Evolutionary conservation across 2,888 invertebrate genomes (phyloP).

Genomic region (Apotomis capreana): DNA sequence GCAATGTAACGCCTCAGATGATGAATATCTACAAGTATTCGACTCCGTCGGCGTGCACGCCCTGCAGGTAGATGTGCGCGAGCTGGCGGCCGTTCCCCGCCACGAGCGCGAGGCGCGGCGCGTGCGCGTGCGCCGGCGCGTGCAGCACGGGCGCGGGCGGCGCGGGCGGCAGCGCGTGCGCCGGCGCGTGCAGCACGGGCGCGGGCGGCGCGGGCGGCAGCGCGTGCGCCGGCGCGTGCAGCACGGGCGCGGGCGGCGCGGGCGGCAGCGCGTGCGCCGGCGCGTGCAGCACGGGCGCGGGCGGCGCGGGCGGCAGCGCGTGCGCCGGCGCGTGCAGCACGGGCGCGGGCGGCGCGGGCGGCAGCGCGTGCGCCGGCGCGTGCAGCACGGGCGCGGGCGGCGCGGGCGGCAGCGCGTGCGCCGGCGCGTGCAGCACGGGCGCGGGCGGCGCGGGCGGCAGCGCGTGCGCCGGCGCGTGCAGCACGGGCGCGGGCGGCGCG

Average conservation of each 20-base stretch:
- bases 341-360: constrained; percentile 56
- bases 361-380: too few species aligned
- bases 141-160: constrained; percentile 53
- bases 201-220: constrained; percentile 38
- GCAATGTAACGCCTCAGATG: too few species aligned
- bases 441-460: constrained; percentile 56
- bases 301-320: constrained; percentile 36
- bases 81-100: constrained; percentile 62
- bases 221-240: constrained; percentile 53
- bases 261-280: too few species aligned
- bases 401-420: constrained; percentile 40
- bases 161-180: constrained; percentile 40
- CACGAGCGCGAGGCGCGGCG: constrained; percentile 58
- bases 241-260: constrained; percentile 57
- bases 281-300: constrained; percentile 55
- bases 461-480: too few species aligned
- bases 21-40: constrained; percentile 62
- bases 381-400: constrained; percentile 54
- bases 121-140: constrained; percentile 45
- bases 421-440: constrained; percentile 58
- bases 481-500: constrained; percentile 49
- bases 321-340: constrained; percentile 56
- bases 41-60: constrained; percentile 54
- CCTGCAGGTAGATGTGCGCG: constrained; percentile 62
- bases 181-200: constrained; percentile 55